phyloP scores from a whole-genome alignment of 2,888 invertebrate genomes.

The Oscheius sp. region DNA sequence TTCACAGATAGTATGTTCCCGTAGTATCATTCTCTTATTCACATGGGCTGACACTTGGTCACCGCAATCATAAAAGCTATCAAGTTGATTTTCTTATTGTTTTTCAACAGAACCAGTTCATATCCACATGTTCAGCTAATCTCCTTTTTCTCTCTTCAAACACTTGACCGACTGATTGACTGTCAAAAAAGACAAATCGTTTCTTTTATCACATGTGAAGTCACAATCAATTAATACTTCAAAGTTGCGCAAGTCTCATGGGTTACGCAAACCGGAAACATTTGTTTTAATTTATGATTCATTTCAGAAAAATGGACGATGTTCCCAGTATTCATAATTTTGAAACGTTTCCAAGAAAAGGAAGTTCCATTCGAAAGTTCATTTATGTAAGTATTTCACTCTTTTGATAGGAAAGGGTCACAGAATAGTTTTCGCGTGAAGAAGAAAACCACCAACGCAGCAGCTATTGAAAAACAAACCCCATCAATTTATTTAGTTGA shows the following conservation, averaged over 20 bases:
- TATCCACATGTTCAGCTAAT: too few relatives aligned
- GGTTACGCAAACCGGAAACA: neutral
- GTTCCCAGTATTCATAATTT: neutral
- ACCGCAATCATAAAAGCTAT: too few relatives aligned
- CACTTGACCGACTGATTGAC: too few relatives aligned
- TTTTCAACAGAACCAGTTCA: too few relatives aligned
- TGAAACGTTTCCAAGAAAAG: neutral
- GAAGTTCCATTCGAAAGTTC: conserved; percentile 8
- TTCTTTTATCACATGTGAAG: conserved; percentile 1
- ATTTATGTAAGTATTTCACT: conserved; percentile 9
- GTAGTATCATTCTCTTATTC: too few relatives aligned
- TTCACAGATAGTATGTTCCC: too few relatives aligned
- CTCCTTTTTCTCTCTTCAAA: too few relatives aligned
- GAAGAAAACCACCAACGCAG: neutral
- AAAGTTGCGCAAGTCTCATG: neutral
- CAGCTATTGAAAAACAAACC: neutral
- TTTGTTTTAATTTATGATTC: too few relatives aligned
- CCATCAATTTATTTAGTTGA: conserved; percentile 1
- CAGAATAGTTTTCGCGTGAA: conserved; percentile 13
- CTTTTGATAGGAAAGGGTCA: neutral
- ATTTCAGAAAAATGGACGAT: neutral
- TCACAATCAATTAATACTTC: neutral
- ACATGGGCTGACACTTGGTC: too few relatives aligned
- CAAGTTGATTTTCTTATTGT: too few relatives aligned
- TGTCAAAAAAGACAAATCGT: too few relatives aligned